Percentiles rank a stretch among this genome's conserved stretches.
Evolutionary conservation across 2,113 vertebrate species (phyloP).

Genomic region (Tretioscincus oriximinensis): DNA sequence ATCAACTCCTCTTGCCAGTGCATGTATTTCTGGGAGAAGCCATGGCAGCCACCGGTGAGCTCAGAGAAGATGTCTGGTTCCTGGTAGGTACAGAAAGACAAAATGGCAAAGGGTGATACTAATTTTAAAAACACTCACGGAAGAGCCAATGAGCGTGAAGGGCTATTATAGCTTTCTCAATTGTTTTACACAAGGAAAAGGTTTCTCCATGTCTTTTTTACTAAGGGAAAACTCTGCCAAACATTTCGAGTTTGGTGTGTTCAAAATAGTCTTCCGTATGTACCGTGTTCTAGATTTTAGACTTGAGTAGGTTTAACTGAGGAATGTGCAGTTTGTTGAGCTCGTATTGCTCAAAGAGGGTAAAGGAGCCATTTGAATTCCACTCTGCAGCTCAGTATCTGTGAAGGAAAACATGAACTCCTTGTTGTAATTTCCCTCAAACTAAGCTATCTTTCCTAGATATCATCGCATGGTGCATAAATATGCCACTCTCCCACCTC

Average conservation of each 20-base stretch:
- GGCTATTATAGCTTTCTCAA: background rate
- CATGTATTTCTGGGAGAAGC: slow-evolving; percentile 98
- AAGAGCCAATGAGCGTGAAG: background rate
- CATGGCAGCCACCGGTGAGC: slow-evolving; percentile 91
- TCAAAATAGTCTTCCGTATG: background rate
- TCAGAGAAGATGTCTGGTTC: slow-evolving; percentile 81
- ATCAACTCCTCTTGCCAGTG: slow-evolving; percentile 98
- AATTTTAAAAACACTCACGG: background rate
- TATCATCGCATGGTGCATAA: too few species aligned
- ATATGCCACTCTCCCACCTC: too few species aligned
- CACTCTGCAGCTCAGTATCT: too few species aligned
- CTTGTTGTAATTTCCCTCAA: too few species aligned
- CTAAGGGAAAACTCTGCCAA: background rate
- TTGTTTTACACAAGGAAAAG: background rate
- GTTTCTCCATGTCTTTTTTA: background rate
- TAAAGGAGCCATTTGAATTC: too few species aligned
- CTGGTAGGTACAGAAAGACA: slow-evolving; percentile 59
- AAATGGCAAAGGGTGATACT: background rate
- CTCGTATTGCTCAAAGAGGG: too few species aligned
- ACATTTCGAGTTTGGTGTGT: background rate
- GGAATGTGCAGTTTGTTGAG: too few species aligned
- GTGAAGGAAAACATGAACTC: too few species aligned
- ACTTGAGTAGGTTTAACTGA: background rate
- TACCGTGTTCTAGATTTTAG: background rate
- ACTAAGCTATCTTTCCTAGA: too few species aligned